Evolutionary conservation across 2,797 vertebrate species (phyloP).

Genomic region (Danio choprae): DNA sequence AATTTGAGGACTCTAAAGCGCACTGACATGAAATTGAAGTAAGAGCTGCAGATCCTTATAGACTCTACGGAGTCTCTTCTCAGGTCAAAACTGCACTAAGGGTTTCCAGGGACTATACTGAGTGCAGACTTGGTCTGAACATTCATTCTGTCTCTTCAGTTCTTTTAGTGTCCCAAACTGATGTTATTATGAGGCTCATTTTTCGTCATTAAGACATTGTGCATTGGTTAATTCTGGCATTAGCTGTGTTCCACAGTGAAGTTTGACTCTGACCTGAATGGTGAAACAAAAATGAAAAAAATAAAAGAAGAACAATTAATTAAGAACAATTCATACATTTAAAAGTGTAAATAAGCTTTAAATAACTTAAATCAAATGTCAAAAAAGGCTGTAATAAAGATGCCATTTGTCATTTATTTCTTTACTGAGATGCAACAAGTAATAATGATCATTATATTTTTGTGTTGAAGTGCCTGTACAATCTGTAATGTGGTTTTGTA

Average conservation of each 20-base stretch:
- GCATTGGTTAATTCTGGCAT: neutral
- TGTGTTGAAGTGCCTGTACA: neutral
- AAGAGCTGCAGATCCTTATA: neutral
- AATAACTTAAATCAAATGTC: neutral
- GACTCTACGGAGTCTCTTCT: neutral
- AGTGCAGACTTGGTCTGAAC: neutral
- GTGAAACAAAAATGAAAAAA: constrained; percentile 20
- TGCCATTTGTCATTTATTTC: neutral
- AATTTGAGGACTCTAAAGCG: neutral
- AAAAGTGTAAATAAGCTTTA: neutral
- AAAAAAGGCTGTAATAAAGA: too few relatives aligned
- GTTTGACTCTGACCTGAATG: constrained; percentile 74
- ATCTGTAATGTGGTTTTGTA: neutral
- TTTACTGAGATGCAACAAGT: neutral
- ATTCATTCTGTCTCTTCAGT: neutral
- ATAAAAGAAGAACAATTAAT: too few relatives aligned
- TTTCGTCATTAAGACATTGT: constrained; percentile 32
- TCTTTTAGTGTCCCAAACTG: neutral
- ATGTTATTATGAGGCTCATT: constrained; percentile 40
- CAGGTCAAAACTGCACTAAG: constrained; percentile 11
- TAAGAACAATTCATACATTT: neutral
- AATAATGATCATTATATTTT: neutral
- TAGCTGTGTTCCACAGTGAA: constrained; percentile 76
- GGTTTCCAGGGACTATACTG: neutral
- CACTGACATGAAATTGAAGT: neutral